phyloP scores from a whole-genome alignment of 2,113 vertebrate genomes.

The Phalacrocorax brasilianus region DNA sequence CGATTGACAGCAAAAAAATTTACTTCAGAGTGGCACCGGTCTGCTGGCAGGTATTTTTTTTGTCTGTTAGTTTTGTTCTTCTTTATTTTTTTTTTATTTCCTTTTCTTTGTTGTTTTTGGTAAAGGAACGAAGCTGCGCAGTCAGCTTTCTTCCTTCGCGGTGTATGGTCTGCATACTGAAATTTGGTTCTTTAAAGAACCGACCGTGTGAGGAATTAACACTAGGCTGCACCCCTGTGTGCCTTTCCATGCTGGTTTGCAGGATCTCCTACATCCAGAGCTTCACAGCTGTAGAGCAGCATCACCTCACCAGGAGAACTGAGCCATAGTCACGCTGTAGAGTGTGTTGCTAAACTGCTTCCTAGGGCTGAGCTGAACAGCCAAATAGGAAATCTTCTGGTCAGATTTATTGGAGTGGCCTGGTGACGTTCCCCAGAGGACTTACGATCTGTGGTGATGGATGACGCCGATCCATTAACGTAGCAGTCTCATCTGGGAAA shows the following conservation, averaged over 20 bases:
- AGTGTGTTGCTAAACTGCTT: not conserved
- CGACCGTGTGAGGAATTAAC: not conserved
- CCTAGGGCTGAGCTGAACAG: not conserved
- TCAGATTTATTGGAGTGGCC: slow-evolving; percentile 42
- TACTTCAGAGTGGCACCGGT: not conserved
- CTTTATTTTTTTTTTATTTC: not conserved
- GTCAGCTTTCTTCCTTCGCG: not conserved
- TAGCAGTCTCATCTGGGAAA: slow-evolving; percentile 48
- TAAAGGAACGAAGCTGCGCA: not conserved
- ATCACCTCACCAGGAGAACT: not conserved
- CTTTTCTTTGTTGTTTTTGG: not conserved
- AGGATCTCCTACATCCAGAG: not conserved
- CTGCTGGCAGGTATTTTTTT: not conserved
- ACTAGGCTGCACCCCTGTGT: not conserved
- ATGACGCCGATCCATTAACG: slow-evolving; percentile 27
- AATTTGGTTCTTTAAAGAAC: not conserved
- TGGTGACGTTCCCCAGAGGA: slow-evolving; percentile 17
- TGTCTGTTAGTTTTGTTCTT: not conserved
- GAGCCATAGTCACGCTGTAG: not conserved
- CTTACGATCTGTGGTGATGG: slow-evolving; percentile 36
- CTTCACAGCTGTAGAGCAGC: not conserved
- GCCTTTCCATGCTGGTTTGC: not conserved
- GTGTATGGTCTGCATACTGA: not conserved
- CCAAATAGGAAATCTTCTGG: not conserved
- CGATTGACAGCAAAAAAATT: not conserved